Percentiles rank a stretch among this genome's conserved stretches.
Evolutionary conservation across 64 coral and sea anemone species (phyloP).

Genomic region (Montipora capricornis): DNA sequence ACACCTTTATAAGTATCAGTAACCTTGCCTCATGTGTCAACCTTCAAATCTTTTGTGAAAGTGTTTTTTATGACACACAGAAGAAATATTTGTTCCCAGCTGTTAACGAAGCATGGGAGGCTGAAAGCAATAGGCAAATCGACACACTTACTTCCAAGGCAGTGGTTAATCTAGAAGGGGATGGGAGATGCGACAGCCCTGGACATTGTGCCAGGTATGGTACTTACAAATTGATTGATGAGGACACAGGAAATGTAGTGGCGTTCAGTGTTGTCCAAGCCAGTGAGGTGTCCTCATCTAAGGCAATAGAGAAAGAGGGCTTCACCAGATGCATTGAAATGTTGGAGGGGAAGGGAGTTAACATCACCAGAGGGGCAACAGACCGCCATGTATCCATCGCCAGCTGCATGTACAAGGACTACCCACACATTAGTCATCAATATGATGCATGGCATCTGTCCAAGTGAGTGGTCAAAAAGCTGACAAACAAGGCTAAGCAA

Average conservation of each 20-base stretch:
- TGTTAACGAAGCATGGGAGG: constrained; percentile 41
- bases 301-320: constrained; percentile 78
- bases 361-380: constrained; percentile 43
- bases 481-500: not conserved
- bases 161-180: too few relatives aligned
- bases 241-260: constrained; percentile 31
- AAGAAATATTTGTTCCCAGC: constrained; percentile 3
- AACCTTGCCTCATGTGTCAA: not conserved
- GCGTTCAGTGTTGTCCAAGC: constrained; percentile 43
- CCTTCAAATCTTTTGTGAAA: not conserved
- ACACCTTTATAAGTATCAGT: not conserved
- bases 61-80: constrained; percentile 18
- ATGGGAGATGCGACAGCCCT: not conserved
- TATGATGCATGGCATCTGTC: not conserved
- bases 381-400: constrained; percentile 64
- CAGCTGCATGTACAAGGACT: constrained; percentile 39
- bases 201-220: constrained; percentile 34
- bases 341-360: constrained; percentile 19
- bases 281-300: constrained; percentile 52
- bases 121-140: not conserved
- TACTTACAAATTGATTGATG: constrained; percentile 51
- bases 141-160: not conserved
- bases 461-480: not conserved
- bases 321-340: constrained; percentile 11
- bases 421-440: not conserved